Base-by-base conservation (phyloP, 2,113 vertebrate species). In the Nipponia nippon region DNA sequence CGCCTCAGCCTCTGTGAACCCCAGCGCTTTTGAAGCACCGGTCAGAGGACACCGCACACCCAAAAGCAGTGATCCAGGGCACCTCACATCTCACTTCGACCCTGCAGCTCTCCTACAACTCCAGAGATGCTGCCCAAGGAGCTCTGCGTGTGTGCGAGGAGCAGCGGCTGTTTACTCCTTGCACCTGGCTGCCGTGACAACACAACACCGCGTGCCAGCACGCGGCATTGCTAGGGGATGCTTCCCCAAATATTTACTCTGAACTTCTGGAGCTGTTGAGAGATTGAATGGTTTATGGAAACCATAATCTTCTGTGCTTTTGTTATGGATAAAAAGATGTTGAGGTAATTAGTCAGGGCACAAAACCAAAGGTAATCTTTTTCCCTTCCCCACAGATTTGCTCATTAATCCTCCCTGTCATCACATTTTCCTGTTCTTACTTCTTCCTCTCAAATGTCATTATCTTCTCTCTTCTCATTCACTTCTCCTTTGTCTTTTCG, bases 171-270 rank as follows among this genome's bases (percentile, higher is more conserved):
- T 92, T 89, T 93, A 83, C 71, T 93, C 63, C 73, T 46, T 44
- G 55, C n/a, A 21, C 19, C 52, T 1, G 19, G 92, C 92, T 97
- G 93, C 95, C 81, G 0, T 92, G 96, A 23, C 96, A 97, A 94
- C 97, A 16, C 23, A 96, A 97, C 95, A 96, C 40, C 6, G 2
- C 73, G 0, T 69, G 91, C 76, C 53, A 5, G 44, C 76, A 71
- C 91, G 23, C 1, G 4, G 87, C 81, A 97, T 95, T 42, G 78
- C 97, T 97, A 96, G 83, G 95, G 96, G 95, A 73, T 87, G 79
- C 70, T 70, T 36, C 88, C 77, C 81, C 63, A 97, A 97, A 97
- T 97, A 97, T 98, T 97, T 96, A 96, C 80, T n/a, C 78, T 65
- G 26, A 58, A 2, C n/a, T 42, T 40, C 56, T 44, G 47, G 83